A percentile compares a stretch with the other conserved stretches of the same genome.
These are phyloP conservation scores for Diabrotica balteata DNA, from an alignment of 2,888 invertebrate species.

Conservation along the genomic window DNA sequence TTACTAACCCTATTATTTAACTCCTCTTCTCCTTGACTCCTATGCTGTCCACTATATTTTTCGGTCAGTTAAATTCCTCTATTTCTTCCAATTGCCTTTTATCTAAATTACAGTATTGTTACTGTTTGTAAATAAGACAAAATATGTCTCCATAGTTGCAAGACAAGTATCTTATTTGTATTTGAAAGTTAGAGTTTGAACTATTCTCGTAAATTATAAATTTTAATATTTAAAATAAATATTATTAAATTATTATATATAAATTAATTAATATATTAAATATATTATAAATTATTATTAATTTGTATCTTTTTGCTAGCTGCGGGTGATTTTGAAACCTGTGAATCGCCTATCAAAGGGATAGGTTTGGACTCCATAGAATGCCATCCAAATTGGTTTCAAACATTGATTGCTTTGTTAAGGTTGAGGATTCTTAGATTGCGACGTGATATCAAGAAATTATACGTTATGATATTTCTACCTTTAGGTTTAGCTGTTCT, in stretches of 20 bases:
- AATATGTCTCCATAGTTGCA: no score
- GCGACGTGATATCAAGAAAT: conserved; percentile 70
- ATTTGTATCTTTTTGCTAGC: conserved; percentile 53
- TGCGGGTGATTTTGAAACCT: conserved; percentile 50
- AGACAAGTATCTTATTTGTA: no score
- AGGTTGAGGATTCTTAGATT: conserved; percentile 71
- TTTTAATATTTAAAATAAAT: background rate
- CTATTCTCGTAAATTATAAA: background rate
- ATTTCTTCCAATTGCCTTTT: no score
- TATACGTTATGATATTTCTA: conserved; percentile 77
- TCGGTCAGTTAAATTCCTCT: no score
- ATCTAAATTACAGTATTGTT: no score
- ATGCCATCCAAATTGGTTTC: conserved; percentile 68
- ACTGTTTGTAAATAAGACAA: no score
- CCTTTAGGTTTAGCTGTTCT: conserved; percentile 74
- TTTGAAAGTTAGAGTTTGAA: no score
- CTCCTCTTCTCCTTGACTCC: no score
- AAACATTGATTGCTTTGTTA: conserved; percentile 73
- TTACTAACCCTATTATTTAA: no score
- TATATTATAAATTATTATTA: no score
- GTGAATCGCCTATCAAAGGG: conserved; percentile 65
- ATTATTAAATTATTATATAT: background rate
- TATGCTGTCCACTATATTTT: no score
- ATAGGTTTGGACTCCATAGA: conserved; percentile 70
- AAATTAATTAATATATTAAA: background rate